These are phyloP conservation scores for Mimas tiliae DNA, from an alignment of 2,888 invertebrate species.

Conservation along the genomic window DNA sequence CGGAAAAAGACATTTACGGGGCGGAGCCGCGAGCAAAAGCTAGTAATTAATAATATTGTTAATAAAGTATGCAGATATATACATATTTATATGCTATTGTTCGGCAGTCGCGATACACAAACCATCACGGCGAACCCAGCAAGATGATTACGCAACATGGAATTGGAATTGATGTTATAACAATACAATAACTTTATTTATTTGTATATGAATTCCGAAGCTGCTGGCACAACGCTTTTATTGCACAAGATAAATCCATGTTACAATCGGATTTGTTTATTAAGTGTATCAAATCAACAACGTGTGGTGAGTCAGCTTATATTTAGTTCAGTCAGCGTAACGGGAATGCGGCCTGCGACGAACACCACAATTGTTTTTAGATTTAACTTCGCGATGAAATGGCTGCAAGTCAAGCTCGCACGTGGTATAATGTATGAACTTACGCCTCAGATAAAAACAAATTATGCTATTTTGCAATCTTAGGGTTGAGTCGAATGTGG, in stretches of 20 bases:
- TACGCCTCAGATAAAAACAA: constrained; percentile 33
- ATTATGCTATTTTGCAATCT: constrained; percentile 55
- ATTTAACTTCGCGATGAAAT: background rate
- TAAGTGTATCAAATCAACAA: constrained; percentile 63
- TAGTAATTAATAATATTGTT: background rate
- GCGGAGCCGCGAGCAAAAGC: too few relatives aligned
- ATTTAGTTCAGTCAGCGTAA: constrained; percentile 47
- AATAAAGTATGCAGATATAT: constrained; percentile 2
- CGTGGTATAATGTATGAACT: background rate
- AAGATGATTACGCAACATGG: constrained; percentile 33
- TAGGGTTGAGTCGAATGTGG: constrained; percentile 48
- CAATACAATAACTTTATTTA: constrained; percentile 58
- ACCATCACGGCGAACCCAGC: constrained; percentile 27
- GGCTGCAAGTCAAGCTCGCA: background rate
- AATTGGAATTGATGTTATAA: constrained; percentile 41
- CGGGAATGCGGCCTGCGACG: constrained; percentile 36
- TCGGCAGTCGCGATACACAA: constrained; percentile 13
- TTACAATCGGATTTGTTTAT: constrained; percentile 67
- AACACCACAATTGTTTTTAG: constrained; percentile 13
- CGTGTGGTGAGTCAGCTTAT: constrained; percentile 56
- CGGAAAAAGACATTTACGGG: too few relatives aligned
- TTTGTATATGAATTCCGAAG: constrained; percentile 50
- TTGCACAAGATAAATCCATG: constrained; percentile 69
- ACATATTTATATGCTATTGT: background rate
- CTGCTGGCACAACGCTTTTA: constrained; percentile 58